phyloP scores from a whole-genome alignment of 2,797 vertebrate genomes.

The Ficedula albicollis region DNA sequence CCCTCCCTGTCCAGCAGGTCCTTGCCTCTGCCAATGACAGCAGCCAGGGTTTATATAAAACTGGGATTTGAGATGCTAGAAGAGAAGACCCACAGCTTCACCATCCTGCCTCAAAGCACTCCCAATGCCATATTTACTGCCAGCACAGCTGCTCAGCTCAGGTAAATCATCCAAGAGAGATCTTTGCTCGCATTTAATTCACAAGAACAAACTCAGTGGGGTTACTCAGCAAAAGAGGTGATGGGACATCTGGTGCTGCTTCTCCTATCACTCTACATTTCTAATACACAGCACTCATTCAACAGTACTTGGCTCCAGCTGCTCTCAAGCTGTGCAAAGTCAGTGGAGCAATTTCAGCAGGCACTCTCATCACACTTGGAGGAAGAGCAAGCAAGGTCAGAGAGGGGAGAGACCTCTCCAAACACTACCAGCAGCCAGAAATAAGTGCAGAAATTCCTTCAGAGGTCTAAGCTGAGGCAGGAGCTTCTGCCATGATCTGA shows the following conservation, averaged over 20 bases:
- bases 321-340: neutral
- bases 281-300: neutral
- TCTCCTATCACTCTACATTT: neutral
- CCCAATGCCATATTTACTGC: neutral
- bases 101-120: neutral
- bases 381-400: neutral
- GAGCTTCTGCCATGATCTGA: neutral
- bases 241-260: neutral
- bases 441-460: neutral
- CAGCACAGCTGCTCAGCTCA: neutral
- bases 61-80: neutral
- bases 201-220: neutral
- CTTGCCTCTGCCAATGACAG: neutral
- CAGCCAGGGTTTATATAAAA: neutral
- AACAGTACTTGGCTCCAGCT: neutral
- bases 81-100: neutral
- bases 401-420: neutral
- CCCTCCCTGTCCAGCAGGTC: accelerated
- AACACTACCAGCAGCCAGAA: neutral
- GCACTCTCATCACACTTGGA: neutral
- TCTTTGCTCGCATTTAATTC: neutral
- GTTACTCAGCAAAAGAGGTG: neutral
- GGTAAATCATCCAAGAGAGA: neutral
- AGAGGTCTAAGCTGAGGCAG: neutral
- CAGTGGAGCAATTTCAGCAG: neutral